A percentile compares a stretch with the other conserved stretches of the same genome.
Evolutionary conservation across 1,140 invertebrate species (phyloP).

Genomic region (Wiebesia pumilae): DNA sequence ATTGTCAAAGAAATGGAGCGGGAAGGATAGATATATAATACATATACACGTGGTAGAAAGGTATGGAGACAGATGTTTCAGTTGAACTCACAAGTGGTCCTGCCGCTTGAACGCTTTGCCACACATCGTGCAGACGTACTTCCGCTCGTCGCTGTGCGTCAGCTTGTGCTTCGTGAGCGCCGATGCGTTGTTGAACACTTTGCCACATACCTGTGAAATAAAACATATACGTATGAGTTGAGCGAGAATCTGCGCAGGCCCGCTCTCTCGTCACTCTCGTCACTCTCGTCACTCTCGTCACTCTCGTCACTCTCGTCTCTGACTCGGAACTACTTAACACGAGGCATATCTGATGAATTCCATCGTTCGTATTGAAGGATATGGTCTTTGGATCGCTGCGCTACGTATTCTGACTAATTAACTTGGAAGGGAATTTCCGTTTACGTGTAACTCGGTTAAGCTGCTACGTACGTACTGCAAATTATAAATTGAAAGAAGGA

Average conservation of each 20-base stretch:
- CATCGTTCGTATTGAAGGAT: neutral
- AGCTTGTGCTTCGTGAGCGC: slow-evolving; percentile 98
- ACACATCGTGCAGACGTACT: slow-evolving; percentile 96
- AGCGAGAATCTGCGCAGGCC: neutral
- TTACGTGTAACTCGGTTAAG: neutral
- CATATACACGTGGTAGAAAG: neutral
- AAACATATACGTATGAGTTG: slow-evolving; percentile 57
- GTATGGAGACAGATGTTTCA: neutral
- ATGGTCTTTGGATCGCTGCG: neutral
- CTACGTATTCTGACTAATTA: neutral
- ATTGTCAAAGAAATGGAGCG: slow-evolving; percentile 6
- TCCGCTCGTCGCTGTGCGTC: slow-evolving; percentile 97
- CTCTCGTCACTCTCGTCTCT: neutral
- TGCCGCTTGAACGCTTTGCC: slow-evolving; percentile 98
- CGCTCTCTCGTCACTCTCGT: neutral
- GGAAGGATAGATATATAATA: neutral
- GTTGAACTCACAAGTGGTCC: slow-evolving; percentile 94
- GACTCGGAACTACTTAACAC: slow-evolving; percentile 21
- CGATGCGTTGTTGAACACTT: slow-evolving; percentile 97
- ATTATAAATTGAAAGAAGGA: too few relatives aligned
- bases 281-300: neutral
- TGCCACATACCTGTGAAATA: slow-evolving; percentile 88
- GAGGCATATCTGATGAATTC: neutral
- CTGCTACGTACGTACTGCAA: too few relatives aligned
- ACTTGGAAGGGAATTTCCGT: neutral